Percentiles rank a stretch among this genome's conserved stretches.
Conservation (phyloP, 2,888 invertebrate genomes). For the Drosophila cognata region DNA sequence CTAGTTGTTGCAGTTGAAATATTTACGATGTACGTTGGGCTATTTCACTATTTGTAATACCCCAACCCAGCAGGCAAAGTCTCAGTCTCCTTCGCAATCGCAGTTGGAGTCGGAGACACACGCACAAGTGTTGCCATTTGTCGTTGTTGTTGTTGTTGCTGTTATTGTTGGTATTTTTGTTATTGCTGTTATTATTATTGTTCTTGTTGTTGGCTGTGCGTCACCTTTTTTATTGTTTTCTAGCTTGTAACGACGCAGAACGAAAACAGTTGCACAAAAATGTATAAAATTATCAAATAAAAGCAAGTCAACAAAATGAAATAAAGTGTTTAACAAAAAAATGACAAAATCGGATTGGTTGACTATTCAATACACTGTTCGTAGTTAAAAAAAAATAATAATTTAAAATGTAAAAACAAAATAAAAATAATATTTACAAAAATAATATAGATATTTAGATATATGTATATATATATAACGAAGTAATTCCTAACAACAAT, state of each 20-base stretch:
- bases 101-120: slow-evolving; percentile 56
- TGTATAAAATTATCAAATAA: slow-evolving; percentile 77
- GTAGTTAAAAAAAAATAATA: background rate
- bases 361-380: slow-evolving; percentile 17
- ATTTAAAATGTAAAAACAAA: background rate
- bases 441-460: background rate
- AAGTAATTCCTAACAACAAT: background rate
- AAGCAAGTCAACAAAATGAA: slow-evolving; percentile 41
- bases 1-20: slow-evolving; percentile 79
- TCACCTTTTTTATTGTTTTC: slow-evolving; percentile 62
- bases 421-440: background rate
- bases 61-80: slow-evolving; percentile 22
- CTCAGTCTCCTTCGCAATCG: slow-evolving; percentile 9
- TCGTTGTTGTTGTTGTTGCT: slow-evolving; percentile 31
- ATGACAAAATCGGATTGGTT: background rate
- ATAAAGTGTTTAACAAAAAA: slow-evolving; percentile 13
- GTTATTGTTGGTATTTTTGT: slow-evolving; percentile 15
- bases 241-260: slow-evolving; percentile 60
- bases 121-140: slow-evolving; percentile 72
- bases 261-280: slow-evolving; percentile 66
- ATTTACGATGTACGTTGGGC: slow-evolving; percentile 80
- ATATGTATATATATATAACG: background rate
- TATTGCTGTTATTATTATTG: slow-evolving; percentile 18
- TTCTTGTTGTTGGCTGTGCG: slow-evolving; percentile 43
- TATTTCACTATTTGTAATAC: slow-evolving; percentile 76